Evolutionary conservation across 2,797 vertebrate genomes (phyloP), one percentile per base, ranked within the genome.

Genomic region (Coilia nasus): DNA sequence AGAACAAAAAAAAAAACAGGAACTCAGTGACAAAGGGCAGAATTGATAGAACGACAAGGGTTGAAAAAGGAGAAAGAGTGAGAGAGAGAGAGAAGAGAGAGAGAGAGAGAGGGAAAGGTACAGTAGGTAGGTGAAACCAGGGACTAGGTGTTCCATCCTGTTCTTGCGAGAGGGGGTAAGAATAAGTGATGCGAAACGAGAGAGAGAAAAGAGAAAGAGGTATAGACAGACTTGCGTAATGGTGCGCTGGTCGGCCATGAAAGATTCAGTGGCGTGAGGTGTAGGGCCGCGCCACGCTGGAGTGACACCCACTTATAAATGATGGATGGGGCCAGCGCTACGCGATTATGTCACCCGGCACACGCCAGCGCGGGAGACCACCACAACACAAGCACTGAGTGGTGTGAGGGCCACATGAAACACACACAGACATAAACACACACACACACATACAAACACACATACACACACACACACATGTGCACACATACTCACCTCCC

Each of bases 281-380:
- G 71, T 78, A 78, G 71, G 71, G 2, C 35, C 71, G 35, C 1
- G 35, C 17, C 6, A 19, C 71, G 19, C 71, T 44, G 15, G 71
- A 78, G 71, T 78, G 71, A 44, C 35, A 78, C 71, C 71, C 71
- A 44, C 71, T 78, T 78, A 78, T 78, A 41, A 78, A 78, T 41
- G 71, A 78, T 78, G 35, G 31, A 41, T 78, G 28, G 71, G 31
- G 50, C 50, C 71, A 5, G 1, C 17, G 35, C 17, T 41, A 78
- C 31, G 9, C 31, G 15, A 78, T 78, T 78, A 31, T 41, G 71
- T 78, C 71, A 78, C 31, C 31, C 35, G 35, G 2, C 35, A 31
- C 28, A 31, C 28, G 64, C 64, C 64, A 31, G 31, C 64, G 25
- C 64, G 31, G 28, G 64, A 2, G 64, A 71, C 35, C 35, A 5